phyloP scores from a whole-genome alignment of 2,113 vertebrate genomes.

The Morone saxatilis region DNA sequence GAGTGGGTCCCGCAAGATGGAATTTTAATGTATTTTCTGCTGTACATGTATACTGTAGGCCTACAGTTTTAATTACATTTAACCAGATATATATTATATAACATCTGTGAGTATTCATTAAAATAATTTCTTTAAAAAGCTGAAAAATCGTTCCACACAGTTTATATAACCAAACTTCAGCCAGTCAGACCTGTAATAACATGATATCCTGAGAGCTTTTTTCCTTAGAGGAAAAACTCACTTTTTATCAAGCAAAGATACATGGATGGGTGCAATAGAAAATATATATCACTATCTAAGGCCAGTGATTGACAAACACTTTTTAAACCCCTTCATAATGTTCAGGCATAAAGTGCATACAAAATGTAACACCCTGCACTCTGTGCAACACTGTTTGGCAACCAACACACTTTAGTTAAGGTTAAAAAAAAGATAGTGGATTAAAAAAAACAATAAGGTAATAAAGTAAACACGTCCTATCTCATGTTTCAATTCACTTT shows the following conservation, averaged over 20 bases:
- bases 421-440: too few relatives aligned
- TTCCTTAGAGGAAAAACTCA: neutral
- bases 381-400: too few relatives aligned
- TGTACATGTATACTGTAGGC: neutral
- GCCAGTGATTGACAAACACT: too few relatives aligned
- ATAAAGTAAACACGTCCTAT: too few relatives aligned
- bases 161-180: neutral
- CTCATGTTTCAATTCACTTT: too few relatives aligned
- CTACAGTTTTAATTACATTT: constrained; percentile 4
- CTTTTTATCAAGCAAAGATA: neutral
- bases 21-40: neutral
- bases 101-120: neutral
- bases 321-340: too few relatives aligned
- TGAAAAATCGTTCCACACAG: neutral
- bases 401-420: too few relatives aligned
- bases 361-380: too few relatives aligned
- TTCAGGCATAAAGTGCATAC: too few relatives aligned
- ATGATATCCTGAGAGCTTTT: neutral
- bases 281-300: neutral
- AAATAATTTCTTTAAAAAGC: neutral
- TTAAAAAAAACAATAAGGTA: too few relatives aligned
- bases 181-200: neutral
- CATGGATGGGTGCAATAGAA: neutral
- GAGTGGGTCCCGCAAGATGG: constrained; percentile 28
- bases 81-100: neutral